phyloP scores from a whole-genome alignment of 1,140 invertebrate species.

The Bombus waltoni region DNA sequence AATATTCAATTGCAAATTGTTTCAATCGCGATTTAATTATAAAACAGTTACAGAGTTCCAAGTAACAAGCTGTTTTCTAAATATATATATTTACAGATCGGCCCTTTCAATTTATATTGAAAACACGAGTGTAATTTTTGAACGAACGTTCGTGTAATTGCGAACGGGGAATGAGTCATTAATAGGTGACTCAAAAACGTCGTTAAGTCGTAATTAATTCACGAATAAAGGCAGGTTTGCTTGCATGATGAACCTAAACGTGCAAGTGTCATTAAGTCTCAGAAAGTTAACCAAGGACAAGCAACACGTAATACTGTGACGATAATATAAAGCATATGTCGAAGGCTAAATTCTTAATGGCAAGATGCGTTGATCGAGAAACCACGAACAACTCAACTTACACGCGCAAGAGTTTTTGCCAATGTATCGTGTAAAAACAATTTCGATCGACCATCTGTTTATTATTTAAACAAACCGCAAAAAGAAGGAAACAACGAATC shows the following conservation, averaged over 20 bases:
- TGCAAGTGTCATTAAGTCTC: neutral
- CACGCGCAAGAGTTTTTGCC: neutral
- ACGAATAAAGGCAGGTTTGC: neutral
- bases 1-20: neutral
- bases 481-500: neutral
- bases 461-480: neutral
- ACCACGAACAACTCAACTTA: neutral
- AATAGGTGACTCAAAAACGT: neutral
- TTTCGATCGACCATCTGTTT: neutral
- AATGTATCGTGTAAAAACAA: neutral
- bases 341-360: conserved; percentile 29
- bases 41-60: neutral
- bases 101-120: neutral
- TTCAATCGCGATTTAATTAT: neutral
- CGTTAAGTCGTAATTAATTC: conserved; percentile 19
- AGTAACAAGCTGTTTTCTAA: too few relatives aligned
- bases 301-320: conserved; percentile 16
- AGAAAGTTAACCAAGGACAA: conserved; percentile 19
- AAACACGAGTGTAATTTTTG: too few relatives aligned
- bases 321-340: conserved; percentile 30
- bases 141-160: neutral
- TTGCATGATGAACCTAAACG: neutral
- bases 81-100: too few relatives aligned
- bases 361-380: neutral
- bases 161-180: neutral